Conservation (phyloP, 1,140 invertebrate species). For the Stegodyphus dumicola region DNA sequence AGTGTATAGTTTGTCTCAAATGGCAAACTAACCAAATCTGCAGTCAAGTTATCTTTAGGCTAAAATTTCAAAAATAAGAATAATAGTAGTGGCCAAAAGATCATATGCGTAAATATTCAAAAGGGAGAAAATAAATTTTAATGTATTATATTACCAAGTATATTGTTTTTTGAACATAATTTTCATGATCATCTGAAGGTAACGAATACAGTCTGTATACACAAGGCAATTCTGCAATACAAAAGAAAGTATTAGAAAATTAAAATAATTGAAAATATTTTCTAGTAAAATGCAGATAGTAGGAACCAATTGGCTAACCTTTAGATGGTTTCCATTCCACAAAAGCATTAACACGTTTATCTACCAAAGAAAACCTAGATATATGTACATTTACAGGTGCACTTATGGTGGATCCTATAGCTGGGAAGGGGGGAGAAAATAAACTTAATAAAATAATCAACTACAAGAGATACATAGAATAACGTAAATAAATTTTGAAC, state of each 20-base stretch:
- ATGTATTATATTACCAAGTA: neutral
- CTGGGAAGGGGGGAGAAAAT: neutral
- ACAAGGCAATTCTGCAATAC: neutral
- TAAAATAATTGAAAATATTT: neutral
- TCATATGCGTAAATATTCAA: neutral
- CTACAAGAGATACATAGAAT: no score
- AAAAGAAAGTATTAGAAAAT: neutral
- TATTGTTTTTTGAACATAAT: neutral
- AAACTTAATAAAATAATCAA: no score
- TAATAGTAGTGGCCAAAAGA: neutral
- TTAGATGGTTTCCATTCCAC: slow-evolving; percentile 3
- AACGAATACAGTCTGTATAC: neutral
- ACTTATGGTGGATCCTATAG: slow-evolving; percentile 4
- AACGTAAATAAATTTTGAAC: no score
- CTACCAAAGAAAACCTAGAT: neutral
- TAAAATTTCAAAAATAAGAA: neutral
- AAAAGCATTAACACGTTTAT: neutral
- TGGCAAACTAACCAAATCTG: neutral
- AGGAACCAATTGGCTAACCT: no score
- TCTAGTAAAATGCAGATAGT: neutral
- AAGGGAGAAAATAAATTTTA: neutral
- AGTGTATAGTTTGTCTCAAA: neutral
- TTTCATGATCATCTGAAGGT: neutral
- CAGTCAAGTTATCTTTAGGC: neutral
- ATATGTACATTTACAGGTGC: slow-evolving; percentile 4